Evolutionary conservation across 2,113 vertebrate genomes (phyloP), one percentile per base, ranked within the genome.

Genomic region (Pygoscelis adeliae): DNA sequence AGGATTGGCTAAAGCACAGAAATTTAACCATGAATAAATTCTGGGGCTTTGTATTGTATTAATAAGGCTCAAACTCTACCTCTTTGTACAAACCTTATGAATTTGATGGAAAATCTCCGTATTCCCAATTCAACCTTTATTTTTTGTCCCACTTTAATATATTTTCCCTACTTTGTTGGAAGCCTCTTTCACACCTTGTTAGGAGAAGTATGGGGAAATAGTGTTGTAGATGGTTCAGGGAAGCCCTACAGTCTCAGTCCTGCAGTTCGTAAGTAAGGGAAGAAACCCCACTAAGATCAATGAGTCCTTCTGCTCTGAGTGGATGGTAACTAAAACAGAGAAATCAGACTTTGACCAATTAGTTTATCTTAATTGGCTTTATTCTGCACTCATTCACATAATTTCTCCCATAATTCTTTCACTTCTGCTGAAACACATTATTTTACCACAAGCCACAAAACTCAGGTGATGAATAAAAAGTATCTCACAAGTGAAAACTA

Each of bases 11-110:
- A 76, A 96, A 92, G 70, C 53, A 76, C 46, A 72, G 77, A 83
- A 90, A 40, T 95, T 94, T 91, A 95, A 93, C 85, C 47, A 76
- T 56, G 47, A 93, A 82, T 90, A 95, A 89, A 97, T 96, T 90
- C 69, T 8, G 22, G 50, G 70, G 90, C 81, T 97, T 96, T 97
- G 67, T 82, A 49, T 46, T 66, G 80, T 88, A 88, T 95, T 94
- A 96, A 86, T 87, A 93, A 88, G 77, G 88, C 86, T 96, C 77
- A 95, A 83, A 92, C 46, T 95, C 86, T 77, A 36, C 76, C 83
- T 93, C 49, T 87, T 93, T 67, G 20, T 79, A 69, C 74, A 95
- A 95, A 77, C 81, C 38, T 50, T 67, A 26, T 70, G 82, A 88
- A 85, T 91, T 70, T 0, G 0, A 55, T 66, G 49, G 67, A 74